Evolutionary conservation across 2,797 vertebrate species (phyloP).

Genomic region (Myoxocephalus aenaeus): DNA sequence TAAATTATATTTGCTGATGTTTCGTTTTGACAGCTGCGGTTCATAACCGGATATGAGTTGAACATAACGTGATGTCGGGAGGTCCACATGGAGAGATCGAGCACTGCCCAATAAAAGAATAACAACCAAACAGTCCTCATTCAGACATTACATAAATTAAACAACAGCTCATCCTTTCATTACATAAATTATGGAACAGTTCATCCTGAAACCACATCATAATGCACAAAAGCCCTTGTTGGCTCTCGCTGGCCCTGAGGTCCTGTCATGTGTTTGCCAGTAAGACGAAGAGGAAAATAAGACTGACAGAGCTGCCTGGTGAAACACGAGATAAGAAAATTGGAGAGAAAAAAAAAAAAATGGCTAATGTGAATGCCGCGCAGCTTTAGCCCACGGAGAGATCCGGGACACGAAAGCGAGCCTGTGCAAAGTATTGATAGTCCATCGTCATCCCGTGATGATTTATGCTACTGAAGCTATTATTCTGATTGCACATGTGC

Average conservation of each 20-base stretch:
- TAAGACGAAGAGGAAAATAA: slow-evolving; percentile 45
- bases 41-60: slow-evolving; percentile 20
- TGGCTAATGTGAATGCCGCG: slow-evolving; percentile 57
- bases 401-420: slow-evolving; percentile 42
- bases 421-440: slow-evolving; percentile 40
- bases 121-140: slow-evolving; percentile 39
- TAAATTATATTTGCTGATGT: not conserved
- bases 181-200: slow-evolving; percentile 73
- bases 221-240: slow-evolving; percentile 69
- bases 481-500: slow-evolving; percentile 49
- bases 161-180: slow-evolving; percentile 76
- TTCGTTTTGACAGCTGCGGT: slow-evolving; percentile 5
- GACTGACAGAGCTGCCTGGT: slow-evolving; percentile 50
- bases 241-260: slow-evolving; percentile 48
- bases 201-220: slow-evolving; percentile 70
- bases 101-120: slow-evolving; percentile 48
- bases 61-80: slow-evolving; percentile 38
- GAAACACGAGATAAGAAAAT: slow-evolving; percentile 68
- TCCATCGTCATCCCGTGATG: slow-evolving; percentile 40
- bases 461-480: slow-evolving; percentile 48
- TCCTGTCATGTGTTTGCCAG: slow-evolving; percentile 60
- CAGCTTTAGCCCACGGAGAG: slow-evolving; percentile 44
- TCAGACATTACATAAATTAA: slow-evolving; percentile 76
- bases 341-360: slow-evolving; percentile 55
- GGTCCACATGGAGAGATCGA: slow-evolving; percentile 30